phyloP scores from a whole-genome alignment of 1,140 invertebrate genomes.

The Bursaphelenchus mucronatus region DNA sequence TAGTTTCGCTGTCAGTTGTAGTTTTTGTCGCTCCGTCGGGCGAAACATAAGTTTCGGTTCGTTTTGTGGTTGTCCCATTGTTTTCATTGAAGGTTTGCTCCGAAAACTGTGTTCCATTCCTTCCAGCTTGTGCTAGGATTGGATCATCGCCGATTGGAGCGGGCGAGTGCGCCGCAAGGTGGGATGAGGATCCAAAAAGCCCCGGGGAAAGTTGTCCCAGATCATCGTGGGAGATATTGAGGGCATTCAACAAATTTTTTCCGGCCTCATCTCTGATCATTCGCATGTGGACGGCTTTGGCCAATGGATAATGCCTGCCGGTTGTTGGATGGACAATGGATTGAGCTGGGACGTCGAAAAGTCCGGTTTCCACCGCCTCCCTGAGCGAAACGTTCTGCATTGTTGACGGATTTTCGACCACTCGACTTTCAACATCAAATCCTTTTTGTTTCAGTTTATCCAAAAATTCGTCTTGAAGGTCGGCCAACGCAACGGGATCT shows the following conservation, averaged over 20 bases:
- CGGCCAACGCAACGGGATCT: constrained; percentile 55
- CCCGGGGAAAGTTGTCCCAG: constrained; percentile 25
- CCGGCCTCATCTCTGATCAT: constrained; percentile 49
- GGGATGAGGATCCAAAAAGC: not conserved
- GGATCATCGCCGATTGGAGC: constrained; percentile 16
- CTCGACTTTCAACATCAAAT: constrained; percentile 51
- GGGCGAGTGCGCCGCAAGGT: constrained; percentile 11
- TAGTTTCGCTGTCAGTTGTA: constrained; percentile 26
- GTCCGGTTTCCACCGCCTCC: constrained; percentile 56
- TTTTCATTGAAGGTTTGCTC: constrained; percentile 38
- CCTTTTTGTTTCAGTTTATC: constrained; percentile 40
- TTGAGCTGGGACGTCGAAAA: constrained; percentile 54
- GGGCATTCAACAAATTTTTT: constrained; percentile 41
- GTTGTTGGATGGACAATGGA: constrained; percentile 51
- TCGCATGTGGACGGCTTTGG: constrained; percentile 56
- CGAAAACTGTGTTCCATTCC: constrained; percentile 5
- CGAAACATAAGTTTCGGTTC: constrained; percentile 19
- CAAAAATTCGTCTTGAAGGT: constrained; percentile 58
- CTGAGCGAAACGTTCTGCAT: constrained; percentile 52
- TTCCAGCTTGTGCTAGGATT: not conserved
- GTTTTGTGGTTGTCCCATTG: constrained; percentile 10
- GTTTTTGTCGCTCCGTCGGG: constrained; percentile 27
- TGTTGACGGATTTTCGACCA: constrained; percentile 55
- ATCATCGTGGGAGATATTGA: constrained; percentile 44
- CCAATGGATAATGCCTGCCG: constrained; percentile 50